Evolutionary conservation across 2,888 invertebrate genomes (phyloP).

Genomic region (Apoda limacodes): DNA sequence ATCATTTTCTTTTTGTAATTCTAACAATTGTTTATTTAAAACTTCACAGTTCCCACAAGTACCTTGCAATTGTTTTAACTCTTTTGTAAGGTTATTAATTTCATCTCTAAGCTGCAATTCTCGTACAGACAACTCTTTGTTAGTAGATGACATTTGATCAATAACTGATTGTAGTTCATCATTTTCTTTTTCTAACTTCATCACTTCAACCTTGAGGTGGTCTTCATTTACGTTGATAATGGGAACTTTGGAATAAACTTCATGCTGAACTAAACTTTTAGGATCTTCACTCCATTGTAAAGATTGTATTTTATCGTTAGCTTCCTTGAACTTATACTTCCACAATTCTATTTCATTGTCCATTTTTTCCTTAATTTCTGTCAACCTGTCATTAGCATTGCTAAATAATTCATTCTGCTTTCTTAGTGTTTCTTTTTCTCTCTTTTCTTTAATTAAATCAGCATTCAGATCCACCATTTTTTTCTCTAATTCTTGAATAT

Average conservation of each 20-base stretch:
- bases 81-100: constrained; percentile 37
- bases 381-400: constrained; percentile 80
- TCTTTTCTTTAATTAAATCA: constrained; percentile 70
- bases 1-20: constrained; percentile 27
- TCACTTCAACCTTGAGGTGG: constrained; percentile 34
- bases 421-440: constrained; percentile 75
- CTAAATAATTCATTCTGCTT: constrained; percentile 81
- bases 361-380: constrained; percentile 85
- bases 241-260: constrained; percentile 10
- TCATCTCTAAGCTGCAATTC: constrained; percentile 34
- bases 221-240: constrained; percentile 17
- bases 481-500: constrained; percentile 75
- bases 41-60: constrained; percentile 29
- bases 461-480: constrained; percentile 69
- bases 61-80: constrained; percentile 27
- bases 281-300: constrained; percentile 42
- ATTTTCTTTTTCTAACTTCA: constrained; percentile 57
- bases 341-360: constrained; percentile 81
- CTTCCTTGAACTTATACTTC: constrained; percentile 78
- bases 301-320: constrained; percentile 72
- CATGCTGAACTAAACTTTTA: constrained; percentile 30
- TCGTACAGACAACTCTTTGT: constrained; percentile 34
- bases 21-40: constrained; percentile 31
- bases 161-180: constrained; percentile 47
- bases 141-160: constrained; percentile 41